Evolutionary conservation across 2,113 vertebrate species (phyloP).

Genomic region (Lethenteron camtschaticum): DNA sequence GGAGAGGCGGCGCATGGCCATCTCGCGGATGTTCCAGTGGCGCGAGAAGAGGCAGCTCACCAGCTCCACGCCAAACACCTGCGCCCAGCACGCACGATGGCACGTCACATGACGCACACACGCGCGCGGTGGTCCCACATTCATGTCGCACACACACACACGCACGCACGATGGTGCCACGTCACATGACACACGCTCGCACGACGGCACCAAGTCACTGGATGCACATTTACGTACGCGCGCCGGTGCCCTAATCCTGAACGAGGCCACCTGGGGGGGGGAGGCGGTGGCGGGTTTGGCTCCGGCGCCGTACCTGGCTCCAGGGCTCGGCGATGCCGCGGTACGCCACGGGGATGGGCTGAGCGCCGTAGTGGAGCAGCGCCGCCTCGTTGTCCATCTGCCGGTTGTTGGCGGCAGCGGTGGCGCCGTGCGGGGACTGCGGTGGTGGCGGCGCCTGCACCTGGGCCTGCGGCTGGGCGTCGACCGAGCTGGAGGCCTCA

Average conservation of each 20-base stretch:
- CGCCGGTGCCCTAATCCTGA: too few species aligned
- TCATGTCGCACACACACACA: too few species aligned
- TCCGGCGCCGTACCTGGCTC: not conserved
- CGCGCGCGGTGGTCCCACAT: too few species aligned
- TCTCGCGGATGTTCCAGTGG: not conserved
- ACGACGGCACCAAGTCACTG: too few species aligned
- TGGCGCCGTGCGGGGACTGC: not conserved
- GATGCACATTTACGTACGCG: too few species aligned
- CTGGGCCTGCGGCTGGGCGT: not conserved
- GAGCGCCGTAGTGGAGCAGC: not conserved
- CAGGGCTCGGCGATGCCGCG: conserved; percentile 5
- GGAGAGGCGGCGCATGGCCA: conserved; percentile 4
- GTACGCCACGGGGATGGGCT: conserved; percentile 1
- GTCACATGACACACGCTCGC: too few species aligned
- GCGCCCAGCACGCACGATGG: not conserved
- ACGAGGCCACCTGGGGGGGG: too few species aligned
- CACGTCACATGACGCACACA: too few species aligned
- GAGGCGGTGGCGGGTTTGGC: too few species aligned
- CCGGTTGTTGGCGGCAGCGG: not conserved
- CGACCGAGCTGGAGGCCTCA: too few species aligned
- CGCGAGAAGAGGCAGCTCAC: conserved; percentile 1
- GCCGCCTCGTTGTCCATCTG: not conserved
- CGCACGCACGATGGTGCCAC: too few species aligned
- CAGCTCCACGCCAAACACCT: conserved; percentile 1
- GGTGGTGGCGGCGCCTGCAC: not conserved